These are phyloP conservation scores for Trachythela sp. DNA, from an alignment of 64 coral and sea anemone genomes.

Conservation along the genomic window DNA sequence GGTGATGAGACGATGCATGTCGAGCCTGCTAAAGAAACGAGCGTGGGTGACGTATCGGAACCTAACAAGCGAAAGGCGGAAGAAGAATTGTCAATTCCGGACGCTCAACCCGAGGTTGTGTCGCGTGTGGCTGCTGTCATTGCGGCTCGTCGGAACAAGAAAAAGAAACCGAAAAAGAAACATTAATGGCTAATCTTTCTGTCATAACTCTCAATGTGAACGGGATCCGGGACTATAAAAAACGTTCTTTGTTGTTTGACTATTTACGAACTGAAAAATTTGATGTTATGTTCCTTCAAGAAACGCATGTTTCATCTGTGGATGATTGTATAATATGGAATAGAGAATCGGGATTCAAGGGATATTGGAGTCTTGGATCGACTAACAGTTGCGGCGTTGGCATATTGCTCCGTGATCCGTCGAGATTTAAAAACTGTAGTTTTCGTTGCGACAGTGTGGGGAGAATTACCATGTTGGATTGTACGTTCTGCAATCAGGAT, in stretches of 20 bases:
- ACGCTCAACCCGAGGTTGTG: not conserved
- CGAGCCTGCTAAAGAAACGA: no score
- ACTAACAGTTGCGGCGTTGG: not conserved
- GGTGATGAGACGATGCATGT: no score
- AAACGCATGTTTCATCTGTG: not conserved
- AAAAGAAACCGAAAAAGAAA: not conserved
- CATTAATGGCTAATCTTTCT: not conserved
- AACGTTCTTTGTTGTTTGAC: not conserved
- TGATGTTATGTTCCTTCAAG: not conserved
- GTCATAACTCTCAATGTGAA: not conserved
- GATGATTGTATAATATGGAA: not conserved
- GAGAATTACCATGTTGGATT: no score
- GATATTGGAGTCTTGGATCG: not conserved
- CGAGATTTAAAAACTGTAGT: no score
- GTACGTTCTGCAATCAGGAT: no score
- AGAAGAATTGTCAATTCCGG: no score
- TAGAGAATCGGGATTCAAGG: not conserved
- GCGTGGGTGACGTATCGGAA: no score
- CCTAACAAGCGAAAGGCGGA: no score
- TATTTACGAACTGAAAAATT: not conserved
- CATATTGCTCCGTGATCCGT: no score
- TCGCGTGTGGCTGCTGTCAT: no score
- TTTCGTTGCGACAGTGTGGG: no score
- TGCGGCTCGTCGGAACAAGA: not conserved
- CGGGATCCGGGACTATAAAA: not conserved